A percentile compares a stretch with the other conserved stretches of the same genome.
Conservation (phyloP, 2,888 invertebrate species). For the Drosophila anceps region DNA sequence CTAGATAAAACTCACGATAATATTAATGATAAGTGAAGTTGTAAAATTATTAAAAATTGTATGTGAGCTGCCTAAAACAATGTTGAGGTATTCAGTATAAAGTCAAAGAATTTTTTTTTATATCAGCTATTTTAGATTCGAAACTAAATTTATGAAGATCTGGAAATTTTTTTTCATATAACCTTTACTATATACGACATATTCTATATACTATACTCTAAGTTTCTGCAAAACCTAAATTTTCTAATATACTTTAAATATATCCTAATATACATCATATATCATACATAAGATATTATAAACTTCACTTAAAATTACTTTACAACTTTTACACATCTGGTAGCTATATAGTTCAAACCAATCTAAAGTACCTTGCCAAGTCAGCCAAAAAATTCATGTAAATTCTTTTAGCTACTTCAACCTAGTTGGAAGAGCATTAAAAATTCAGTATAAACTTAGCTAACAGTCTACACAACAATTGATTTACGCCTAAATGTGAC, state of each 20-base stretch:
- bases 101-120: too few species aligned
- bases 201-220: too few species aligned
- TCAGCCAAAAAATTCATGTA: background rate
- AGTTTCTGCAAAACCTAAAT: too few species aligned
- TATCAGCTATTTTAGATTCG: background rate
- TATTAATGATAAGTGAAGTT: background rate
- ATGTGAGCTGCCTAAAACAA: too few species aligned
- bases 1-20: conserved; percentile 1
- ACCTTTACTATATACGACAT: too few species aligned
- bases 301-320: too few species aligned
- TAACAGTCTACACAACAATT: background rate
- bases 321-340: too few species aligned
- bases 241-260: too few species aligned
- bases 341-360: background rate
- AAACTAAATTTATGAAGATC: background rate
- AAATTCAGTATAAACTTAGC: background rate
- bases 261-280: background rate
- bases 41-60: background rate
- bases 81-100: background rate
- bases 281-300: background rate
- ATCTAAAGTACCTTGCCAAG: background rate
- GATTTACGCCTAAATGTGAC: conserved; percentile 14
- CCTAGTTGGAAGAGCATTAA: background rate
- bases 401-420: background rate
- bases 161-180: too few species aligned